Evolutionary conservation across 2,888 invertebrate species (phyloP), one percentile per base, ranked within the genome.

Genomic region (Sesia bembeciformis): DNA sequence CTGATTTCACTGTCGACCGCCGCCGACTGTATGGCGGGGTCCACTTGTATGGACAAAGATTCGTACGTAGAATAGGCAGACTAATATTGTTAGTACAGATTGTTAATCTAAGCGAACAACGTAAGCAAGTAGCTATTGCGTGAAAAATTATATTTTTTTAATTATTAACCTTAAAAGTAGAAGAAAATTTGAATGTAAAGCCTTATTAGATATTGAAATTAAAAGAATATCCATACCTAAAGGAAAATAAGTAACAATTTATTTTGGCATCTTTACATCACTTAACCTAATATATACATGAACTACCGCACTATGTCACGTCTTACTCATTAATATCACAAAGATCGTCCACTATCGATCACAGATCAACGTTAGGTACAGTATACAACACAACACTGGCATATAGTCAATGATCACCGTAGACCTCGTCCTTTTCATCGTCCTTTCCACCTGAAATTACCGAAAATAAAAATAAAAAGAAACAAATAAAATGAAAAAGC

Each of bases 321-420:
- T 68, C 88, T 85, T 86, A 87, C 70, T 74, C 71, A 74, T 73
- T 88, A 88, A 87, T 88, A 87, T 89, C 87, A 89, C 88, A 87
- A 80, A 67, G 60, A 84, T 87, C 88, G 88, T 88, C 88, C 88
- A 76, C 75, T 87, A 64, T 77, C 88, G 88, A 87, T 76, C 5
- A 64, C 51, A 58, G 58, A 56, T 56, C 57, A 61, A 5, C 23
- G 8, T 62, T 62, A 64, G 70, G 70, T 65, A 67, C 23, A 23
- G 23, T 23, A 67, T 66, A 69, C 59, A 68, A 68, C 63, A 68
- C 73, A 72, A 75, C 74, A 78, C 74, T 76, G 71, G 70, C 64
- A 70, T 69, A 78, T 66, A 76, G 78, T 86, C 78, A 88, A 70
- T 81, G 85, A 63, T 84, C 86, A 77, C 81, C 73, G 80, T 75